Evolutionary conservation across 2,888 invertebrate species (phyloP).

Genomic region (Cerastoderma edule): DNA sequence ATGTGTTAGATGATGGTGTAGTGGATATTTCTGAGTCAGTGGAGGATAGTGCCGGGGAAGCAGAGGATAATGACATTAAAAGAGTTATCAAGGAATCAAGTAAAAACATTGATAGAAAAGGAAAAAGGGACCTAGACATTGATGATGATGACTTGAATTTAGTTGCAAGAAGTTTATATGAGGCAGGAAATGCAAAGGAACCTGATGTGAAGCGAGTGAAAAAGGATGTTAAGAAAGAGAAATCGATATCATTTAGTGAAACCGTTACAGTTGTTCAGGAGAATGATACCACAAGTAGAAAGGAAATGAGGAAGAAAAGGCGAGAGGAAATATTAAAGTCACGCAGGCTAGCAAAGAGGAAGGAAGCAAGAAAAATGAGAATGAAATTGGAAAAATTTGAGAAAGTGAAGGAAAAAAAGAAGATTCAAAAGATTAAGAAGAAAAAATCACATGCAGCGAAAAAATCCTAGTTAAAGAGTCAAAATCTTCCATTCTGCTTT

Average conservation of each 20-base stretch:
- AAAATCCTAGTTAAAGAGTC: too few relatives aligned
- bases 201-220: constrained; percentile 15
- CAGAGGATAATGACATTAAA: not conserved
- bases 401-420: constrained; percentile 9
- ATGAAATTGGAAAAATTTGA: constrained; percentile 4
- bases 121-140: constrained; percentile 6
- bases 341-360: constrained; percentile 32
- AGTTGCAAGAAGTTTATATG: constrained; percentile 10
- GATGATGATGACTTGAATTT: constrained; percentile 14
- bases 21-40: constrained; percentile 11
- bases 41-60: not conserved
- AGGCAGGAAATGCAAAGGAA: not conserved
- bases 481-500: too few relatives aligned
- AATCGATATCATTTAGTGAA: constrained; percentile 18
- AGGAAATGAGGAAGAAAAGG: constrained; percentile 2
- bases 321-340: not conserved
- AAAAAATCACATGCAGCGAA: too few relatives aligned
- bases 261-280: constrained; percentile 18
- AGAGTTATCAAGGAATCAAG: not conserved
- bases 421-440: too few relatives aligned
- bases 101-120: constrained; percentile 3
- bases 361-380: constrained; percentile 22
- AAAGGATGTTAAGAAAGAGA: constrained; percentile 23
- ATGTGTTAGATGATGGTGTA: not conserved
- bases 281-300: constrained; percentile 14